Evolutionary conservation across 2,888 invertebrate species (phyloP), one percentile per base, ranked within the genome.

Genomic region (Eremobia ochroleuca): DNA sequence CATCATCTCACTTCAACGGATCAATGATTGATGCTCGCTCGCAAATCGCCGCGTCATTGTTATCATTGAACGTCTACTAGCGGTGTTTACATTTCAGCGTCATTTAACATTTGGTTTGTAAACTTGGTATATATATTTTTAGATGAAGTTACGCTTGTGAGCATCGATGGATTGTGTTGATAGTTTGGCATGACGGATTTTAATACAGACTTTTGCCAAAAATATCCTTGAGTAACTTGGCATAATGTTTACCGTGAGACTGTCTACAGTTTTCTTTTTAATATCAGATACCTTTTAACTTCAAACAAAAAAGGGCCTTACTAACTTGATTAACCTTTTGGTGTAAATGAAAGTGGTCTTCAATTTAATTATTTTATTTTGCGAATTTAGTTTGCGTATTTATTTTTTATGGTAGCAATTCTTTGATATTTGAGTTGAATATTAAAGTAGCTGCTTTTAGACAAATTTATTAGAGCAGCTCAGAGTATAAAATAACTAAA

Each of bases 11-110:
- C 83, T 85, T 86, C 87, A 86, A 62, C 88, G 82, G 77, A 73
- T 73, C 85, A 81, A 88, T 90, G 92, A 92, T 92, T 92, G 92
- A 92, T 92, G 88, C 70, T 77, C 66, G 86, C 85, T 69, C 77
- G 72, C 83, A 87, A 91, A 90, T 90, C 85, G 88, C 85, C 86
- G 62, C 86, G 90, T 92, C 92, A 92, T 92, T 92, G 92, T 91
- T 92, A 88, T 91, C 88, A 89, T 87, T 87, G 77, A 78, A 78
- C 82, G 74, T 84, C 70, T 82, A 81, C 67, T 66, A 55, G 67
- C 69, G 74, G 72, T 85, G 82, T 83, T 83, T 78, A 82, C 72
- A 69, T 71, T 82, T 80, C 82, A 76, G 82, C 80, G 55, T 80
- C 83, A 84, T 82, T 82, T 80, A 82, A 80, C 76, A 83, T 83